phyloP scores from a whole-genome alignment of 1,140 invertebrate genomes.

The Heliconius melpomene region DNA sequence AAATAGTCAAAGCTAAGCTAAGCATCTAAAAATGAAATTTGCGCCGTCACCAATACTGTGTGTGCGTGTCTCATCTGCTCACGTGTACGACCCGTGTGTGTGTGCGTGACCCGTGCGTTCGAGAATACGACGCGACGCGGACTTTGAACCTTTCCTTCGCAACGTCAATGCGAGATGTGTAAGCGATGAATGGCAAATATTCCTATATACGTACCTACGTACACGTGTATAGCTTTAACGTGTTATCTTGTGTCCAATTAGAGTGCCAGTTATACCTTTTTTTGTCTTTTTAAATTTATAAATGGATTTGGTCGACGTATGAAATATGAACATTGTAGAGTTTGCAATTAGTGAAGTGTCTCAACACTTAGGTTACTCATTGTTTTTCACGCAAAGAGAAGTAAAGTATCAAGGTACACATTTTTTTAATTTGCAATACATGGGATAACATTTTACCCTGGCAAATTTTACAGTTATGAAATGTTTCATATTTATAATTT shows the following conservation, averaged over 20 bases:
- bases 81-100: not conserved
- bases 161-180: conserved; percentile 28
- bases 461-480: not conserved
- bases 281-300: not conserved
- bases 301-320: not conserved
- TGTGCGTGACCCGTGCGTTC: conserved; percentile 41
- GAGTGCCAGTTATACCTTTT: not conserved
- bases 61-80: too few relatives aligned
- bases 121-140: conserved; percentile 40
- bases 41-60: too few relatives aligned
- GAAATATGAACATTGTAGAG: too few relatives aligned
- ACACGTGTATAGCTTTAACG: not conserved
- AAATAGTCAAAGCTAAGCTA: too few relatives aligned
- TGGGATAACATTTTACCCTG: not conserved
- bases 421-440: not conserved
- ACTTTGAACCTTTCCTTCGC: conserved; percentile 51
- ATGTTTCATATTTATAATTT: not conserved
- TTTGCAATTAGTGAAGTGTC: too few relatives aligned
- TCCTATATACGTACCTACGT: not conserved
- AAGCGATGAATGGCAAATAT: conserved; percentile 36
- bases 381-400: too few relatives aligned
- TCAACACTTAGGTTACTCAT: too few relatives aligned
- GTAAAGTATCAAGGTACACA: too few relatives aligned
- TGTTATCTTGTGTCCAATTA: not conserved
- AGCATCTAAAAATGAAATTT: too few relatives aligned